Percentiles rank a stretch among this genome's conserved stretches.
These are phyloP conservation scores for Danio tinwini DNA, from an alignment of 2,797 vertebrate genomes.

Conservation along the genomic window DNA sequence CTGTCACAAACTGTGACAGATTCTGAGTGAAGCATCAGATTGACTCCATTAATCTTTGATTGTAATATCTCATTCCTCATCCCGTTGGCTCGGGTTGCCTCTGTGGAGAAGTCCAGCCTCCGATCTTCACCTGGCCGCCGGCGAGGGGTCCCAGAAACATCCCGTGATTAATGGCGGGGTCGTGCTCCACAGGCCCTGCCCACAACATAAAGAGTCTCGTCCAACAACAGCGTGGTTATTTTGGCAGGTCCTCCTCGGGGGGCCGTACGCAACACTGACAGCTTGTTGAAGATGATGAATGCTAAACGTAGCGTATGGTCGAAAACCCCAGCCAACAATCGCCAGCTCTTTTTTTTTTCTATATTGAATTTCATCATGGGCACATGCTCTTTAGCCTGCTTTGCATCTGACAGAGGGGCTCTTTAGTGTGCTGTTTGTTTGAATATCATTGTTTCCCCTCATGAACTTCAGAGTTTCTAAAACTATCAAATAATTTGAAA, in stretches of 20 bases:
- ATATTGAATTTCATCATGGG: slow-evolving; percentile 34
- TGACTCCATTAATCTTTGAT: slow-evolving; percentile 65
- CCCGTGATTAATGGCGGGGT: slow-evolving; percentile 72
- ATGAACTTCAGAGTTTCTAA: not conserved
- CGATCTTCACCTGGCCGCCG: slow-evolving; percentile 70
- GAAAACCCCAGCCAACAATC: slow-evolving; percentile 46
- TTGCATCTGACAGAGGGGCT: not conserved
- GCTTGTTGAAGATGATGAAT: slow-evolving; percentile 64
- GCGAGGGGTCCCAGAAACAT: slow-evolving; percentile 74
- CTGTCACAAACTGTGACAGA: too few relatives aligned
- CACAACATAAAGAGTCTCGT: slow-evolving; percentile 68
- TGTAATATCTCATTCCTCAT: slow-evolving; percentile 66
- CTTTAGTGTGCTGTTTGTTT: not conserved
- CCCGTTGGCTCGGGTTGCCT: slow-evolving; percentile 19
- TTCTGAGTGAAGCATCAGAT: slow-evolving; percentile 50
- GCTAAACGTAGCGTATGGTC: slow-evolving; percentile 45
- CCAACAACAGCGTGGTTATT: slow-evolving; percentile 68
- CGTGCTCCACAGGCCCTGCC: slow-evolving; percentile 69
- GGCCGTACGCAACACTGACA: slow-evolving; percentile 47
- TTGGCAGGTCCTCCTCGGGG: slow-evolving; percentile 59
- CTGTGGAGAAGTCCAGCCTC: slow-evolving; percentile 59
- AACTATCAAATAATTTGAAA: not conserved
- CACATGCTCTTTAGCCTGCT: slow-evolving; percentile 32
- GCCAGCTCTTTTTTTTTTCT: slow-evolving; percentile 1
- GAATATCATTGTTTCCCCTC: not conserved